A percentile compares a stretch with the other conserved stretches of the same genome.
Conservation (phyloP, 2,797 vertebrate species). For the Chiroxiphia lanceolata region DNA sequence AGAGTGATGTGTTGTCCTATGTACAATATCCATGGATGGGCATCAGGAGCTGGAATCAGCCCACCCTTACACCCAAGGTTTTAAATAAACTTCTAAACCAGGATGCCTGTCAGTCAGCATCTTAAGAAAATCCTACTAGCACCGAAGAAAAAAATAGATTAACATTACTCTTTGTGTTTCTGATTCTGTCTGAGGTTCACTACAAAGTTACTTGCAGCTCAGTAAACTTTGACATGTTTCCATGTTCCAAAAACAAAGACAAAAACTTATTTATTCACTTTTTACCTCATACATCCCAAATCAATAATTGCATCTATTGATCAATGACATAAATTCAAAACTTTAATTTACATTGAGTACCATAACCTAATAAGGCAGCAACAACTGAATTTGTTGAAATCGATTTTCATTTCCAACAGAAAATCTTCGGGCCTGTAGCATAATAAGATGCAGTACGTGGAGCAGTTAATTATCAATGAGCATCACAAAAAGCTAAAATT, state of each 20-base stretch:
- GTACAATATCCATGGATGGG: not conserved
- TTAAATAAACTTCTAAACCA: not conserved
- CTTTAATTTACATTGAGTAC: conserved; percentile 75
- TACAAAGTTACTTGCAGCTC: conserved; percentile 2
- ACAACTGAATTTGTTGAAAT: conserved; percentile 72
- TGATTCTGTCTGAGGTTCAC: not conserved
- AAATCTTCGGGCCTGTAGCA: conserved; percentile 12
- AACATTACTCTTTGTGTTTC: not conserved
- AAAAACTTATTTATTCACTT: conserved; percentile 65
- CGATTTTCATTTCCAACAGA: conserved; percentile 71
- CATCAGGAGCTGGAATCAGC: not conserved
- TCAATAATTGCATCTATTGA: conserved; percentile 76
- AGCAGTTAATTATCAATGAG: conserved; percentile 63
- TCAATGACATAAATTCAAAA: conserved; percentile 71
- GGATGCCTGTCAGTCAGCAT: not conserved
- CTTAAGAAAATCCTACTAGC: not conserved
- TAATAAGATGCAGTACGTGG: conserved; percentile 17
- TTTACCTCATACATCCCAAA: conserved; percentile 57
- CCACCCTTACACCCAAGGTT: not conserved
- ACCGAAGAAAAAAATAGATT: not conserved
- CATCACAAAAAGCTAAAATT: conserved; percentile 35
- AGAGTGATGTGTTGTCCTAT: not conserved
- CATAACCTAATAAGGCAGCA: conserved; percentile 71
- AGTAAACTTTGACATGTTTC: conserved; percentile 42
- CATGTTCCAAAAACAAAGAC: conserved; percentile 45